phyloP scores from a whole-genome alignment of 2,888 invertebrate genomes.

The Syrista parreyssii region DNA sequence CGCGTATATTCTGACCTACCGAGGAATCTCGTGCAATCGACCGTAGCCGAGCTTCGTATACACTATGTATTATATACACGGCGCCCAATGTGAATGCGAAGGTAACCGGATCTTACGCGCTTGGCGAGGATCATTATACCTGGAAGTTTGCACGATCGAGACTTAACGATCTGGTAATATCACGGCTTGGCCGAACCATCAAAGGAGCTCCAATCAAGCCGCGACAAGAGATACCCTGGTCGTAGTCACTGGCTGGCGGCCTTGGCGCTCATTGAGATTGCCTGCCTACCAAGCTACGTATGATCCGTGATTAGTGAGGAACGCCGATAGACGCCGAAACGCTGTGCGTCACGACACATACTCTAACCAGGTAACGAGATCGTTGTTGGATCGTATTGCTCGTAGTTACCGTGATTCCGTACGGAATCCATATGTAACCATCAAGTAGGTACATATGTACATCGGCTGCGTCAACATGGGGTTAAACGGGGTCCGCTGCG shows the following conservation, averaged over 20 bases:
- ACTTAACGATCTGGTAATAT: conserved; percentile 41
- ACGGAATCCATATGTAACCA: neutral
- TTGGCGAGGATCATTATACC: conserved; percentile 38
- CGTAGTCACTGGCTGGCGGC: neutral
- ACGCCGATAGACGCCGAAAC: neutral
- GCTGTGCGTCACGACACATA: neutral
- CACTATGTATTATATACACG: neutral
- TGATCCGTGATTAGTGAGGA: neutral
- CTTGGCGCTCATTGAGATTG: neutral
- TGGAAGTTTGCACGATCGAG: conserved; percentile 41
- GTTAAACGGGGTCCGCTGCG: conserved; percentile 3
- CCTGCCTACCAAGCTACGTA: neutral
- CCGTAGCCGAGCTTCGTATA: neutral
- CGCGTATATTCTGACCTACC: neutral
- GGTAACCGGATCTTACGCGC: conserved; percentile 43
- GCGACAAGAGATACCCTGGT: neutral
- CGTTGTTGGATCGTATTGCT: neutral
- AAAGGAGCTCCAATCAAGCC: neutral
- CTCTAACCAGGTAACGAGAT: conserved; percentile 2
- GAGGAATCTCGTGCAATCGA: neutral
- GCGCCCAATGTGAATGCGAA: neutral
- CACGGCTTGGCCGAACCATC: conserved; percentile 20
- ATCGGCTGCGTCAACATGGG: conserved; percentile 1
- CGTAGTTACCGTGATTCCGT: conserved; percentile 3
- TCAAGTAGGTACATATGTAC: conserved; percentile 10